Percentiles rank a stretch among this genome's conserved stretches.
phyloP scores from a whole-genome alignment of 2,113 vertebrate genomes.

The Vireo altiloquus region DNA sequence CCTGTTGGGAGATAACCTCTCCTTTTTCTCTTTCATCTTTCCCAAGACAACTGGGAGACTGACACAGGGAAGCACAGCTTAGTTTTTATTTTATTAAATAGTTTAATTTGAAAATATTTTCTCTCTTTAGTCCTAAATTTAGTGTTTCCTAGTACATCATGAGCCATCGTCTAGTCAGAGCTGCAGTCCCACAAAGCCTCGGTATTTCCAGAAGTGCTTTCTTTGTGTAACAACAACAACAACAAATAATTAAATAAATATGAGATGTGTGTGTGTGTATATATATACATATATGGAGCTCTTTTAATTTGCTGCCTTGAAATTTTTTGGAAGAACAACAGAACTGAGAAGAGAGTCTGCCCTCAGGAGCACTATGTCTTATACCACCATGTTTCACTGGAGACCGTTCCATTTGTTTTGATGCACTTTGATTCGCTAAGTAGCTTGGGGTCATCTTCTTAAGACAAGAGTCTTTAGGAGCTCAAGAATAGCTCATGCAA shows the following conservation, averaged over 20 bases:
- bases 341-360: constrained; percentile 14
- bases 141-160: background rate
- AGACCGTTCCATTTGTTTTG: constrained; percentile 17
- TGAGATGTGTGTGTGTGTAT: background rate
- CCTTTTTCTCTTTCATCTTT: background rate
- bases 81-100: background rate
- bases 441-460: constrained; percentile 37
- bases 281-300: background rate
- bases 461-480: constrained; percentile 14
- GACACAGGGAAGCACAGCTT: background rate
- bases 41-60: background rate
- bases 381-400: constrained; percentile 9
- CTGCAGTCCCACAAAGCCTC: background rate
- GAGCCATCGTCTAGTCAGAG: background rate
- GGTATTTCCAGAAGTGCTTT: background rate
- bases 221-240: background rate
- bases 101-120: background rate
- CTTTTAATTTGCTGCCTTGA: background rate
- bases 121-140: background rate
- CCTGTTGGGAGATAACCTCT: background rate
- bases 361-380: background rate
- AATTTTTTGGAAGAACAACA: background rate
- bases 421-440: constrained; percentile 29
- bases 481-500: background rate
- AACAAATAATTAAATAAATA: background rate